These are phyloP conservation scores for Hyperoodon ampullatus DNA, from an alignment of 2,113 vertebrate species.

Conservation along the genomic window DNA sequence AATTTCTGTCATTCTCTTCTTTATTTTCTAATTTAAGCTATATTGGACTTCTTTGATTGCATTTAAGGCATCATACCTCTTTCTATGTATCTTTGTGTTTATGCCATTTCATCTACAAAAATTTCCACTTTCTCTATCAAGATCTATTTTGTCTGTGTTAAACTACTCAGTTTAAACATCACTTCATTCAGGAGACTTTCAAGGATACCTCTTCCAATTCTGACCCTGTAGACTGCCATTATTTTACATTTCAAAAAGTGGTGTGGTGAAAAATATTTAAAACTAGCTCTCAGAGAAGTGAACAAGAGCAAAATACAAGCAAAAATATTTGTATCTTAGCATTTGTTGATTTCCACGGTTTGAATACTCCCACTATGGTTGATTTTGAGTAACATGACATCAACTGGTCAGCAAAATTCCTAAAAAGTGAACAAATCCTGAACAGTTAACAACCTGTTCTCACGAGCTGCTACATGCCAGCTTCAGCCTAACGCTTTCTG, in stretches of 20 bases:
- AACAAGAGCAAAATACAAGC: not conserved
- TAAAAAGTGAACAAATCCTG: not conserved
- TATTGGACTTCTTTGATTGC: not conserved
- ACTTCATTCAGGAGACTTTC: not conserved
- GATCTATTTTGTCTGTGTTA: not conserved
- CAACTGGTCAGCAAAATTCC: not conserved
- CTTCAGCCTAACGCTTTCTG: not conserved
- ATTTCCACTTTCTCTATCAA: not conserved
- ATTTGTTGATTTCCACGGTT: not conserved
- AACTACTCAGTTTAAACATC: not conserved
- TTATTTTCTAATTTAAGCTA: not conserved
- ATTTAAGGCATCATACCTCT: not conserved
- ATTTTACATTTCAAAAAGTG: not conserved
- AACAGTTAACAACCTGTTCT: not conserved
- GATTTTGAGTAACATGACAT: not conserved
- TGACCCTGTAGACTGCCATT: not conserved
- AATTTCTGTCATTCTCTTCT: not conserved
- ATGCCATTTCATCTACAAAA: not conserved
- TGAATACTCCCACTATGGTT: not conserved
- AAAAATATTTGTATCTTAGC: not conserved
- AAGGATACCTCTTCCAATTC: not conserved
- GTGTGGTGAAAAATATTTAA: not conserved
- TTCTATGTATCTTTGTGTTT: not conserved
- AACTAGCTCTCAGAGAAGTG: not conserved
- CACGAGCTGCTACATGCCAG: not conserved